Conservation (phyloP, 1,140 invertebrate species). For the Antheraea pernyi region DNA sequence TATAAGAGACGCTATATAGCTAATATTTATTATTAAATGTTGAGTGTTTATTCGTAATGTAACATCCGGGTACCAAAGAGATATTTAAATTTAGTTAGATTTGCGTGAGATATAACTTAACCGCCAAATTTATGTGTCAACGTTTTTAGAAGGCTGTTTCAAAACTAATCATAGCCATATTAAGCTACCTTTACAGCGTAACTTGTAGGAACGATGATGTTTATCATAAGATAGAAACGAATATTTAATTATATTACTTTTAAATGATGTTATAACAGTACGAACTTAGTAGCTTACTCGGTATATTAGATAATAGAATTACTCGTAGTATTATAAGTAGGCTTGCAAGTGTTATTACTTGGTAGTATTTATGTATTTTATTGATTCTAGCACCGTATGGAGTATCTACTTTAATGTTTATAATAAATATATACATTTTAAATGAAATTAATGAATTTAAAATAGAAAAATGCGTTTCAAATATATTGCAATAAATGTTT, state of each 20-base stretch:
- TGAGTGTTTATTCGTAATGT: neutral
- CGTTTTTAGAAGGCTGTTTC: neutral
- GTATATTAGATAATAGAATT: neutral
- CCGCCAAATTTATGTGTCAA: neutral
- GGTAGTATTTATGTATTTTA: too few relatives aligned
- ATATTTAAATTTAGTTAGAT: slow-evolving; percentile 1
- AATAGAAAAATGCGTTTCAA: too few relatives aligned
- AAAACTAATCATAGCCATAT: neutral
- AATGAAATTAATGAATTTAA: too few relatives aligned
- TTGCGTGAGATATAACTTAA: slow-evolving; percentile 3
- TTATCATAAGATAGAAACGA: neutral
- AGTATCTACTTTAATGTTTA: too few relatives aligned
- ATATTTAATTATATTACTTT: slow-evolving; percentile 2
- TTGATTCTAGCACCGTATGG: too few relatives aligned
- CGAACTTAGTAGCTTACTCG: neutral
- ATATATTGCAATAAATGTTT: too few relatives aligned
- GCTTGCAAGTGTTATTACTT: too few relatives aligned
- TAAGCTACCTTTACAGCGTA: neutral
- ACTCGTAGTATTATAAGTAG: too few relatives aligned
- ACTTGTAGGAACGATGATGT: neutral
- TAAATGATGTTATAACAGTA: neutral
- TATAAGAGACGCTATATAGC: neutral
- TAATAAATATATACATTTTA: too few relatives aligned
- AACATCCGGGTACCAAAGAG: neutral
- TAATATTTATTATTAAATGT: neutral